Percentiles rank a stretch among this genome's conserved stretches.
Conservation (phyloP, 2,797 vertebrate species). For the Enteromius argenteus region DNA sequence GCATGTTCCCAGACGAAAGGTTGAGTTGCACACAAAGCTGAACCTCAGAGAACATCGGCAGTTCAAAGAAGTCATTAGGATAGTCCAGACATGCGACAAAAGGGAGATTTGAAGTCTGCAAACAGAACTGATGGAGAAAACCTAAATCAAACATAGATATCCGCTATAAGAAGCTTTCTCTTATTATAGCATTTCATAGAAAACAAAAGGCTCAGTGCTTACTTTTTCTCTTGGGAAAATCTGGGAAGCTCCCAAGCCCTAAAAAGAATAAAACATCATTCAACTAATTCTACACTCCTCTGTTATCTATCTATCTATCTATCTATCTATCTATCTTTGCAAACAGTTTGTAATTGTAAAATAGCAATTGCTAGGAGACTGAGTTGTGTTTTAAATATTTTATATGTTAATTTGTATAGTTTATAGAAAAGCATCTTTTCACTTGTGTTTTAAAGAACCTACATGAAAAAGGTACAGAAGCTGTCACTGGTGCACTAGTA, state of each 20-base stretch:
- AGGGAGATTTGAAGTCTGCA: slow-evolving; percentile 81
- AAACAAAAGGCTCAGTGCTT: slow-evolving; percentile 71
- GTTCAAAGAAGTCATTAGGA: slow-evolving; percentile 82
- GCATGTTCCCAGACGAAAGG: slow-evolving; percentile 55
- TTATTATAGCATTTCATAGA: slow-evolving; percentile 68
- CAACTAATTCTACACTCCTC: not conserved
- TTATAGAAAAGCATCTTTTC: not conserved
- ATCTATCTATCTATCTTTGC: not conserved
- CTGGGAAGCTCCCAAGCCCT: slow-evolving; percentile 38
- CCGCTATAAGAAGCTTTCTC: slow-evolving; percentile 78
- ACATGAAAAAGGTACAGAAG: too few species aligned
- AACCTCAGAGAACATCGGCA: slow-evolving; percentile 66
- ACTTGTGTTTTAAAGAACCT: not conserved
- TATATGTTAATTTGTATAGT: too few species aligned
- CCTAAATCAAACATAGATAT: slow-evolving; percentile 77
- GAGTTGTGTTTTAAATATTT: not conserved
- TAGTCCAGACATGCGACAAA: slow-evolving; percentile 72
- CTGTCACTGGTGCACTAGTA: not conserved
- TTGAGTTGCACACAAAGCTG: slow-evolving; percentile 67
- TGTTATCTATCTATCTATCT: not conserved
- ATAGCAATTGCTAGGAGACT: not conserved
- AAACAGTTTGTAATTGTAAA: not conserved
- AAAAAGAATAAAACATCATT: not conserved
- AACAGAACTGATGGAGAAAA: slow-evolving; percentile 76
- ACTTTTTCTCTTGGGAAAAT: slow-evolving; percentile 75